Base-by-base conservation (phyloP, 1,140 invertebrate species). In the Gryon sp. region DNA sequence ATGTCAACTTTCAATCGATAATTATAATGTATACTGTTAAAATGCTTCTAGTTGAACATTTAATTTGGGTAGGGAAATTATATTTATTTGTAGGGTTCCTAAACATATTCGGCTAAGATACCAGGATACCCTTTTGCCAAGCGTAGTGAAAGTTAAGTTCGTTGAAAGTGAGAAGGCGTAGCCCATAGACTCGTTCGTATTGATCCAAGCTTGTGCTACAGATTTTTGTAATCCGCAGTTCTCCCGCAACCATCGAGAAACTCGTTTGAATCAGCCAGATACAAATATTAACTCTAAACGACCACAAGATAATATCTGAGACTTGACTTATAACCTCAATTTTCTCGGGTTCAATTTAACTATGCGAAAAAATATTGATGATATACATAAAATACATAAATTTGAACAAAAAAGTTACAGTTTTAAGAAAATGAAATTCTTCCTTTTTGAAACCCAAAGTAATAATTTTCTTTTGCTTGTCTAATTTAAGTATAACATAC, bases 151-250 rank as follows among this genome's bases (percentile, higher is more conserved):
- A 63, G 50, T 62, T 55, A 40, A 46, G 38, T 72, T 46, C 48
- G 57, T 38, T 53, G 68, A 72, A 63, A 72, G 57, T 63, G 68
- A 63, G 68, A 70, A 70, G 53, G n/a, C 45, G 15, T 36, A 46
- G 38, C 20, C 36, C 24, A 46, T 34, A 32, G 48, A 26, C 57
- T 55, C 26, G 40, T 22, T 45, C 20, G 19, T 72, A 72, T 72
- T 72, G 57, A 63, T 72, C 52, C 46, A 9, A 8, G 14, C 57
- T 41, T 6, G 46, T 32, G 46, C 38, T 62, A 53, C 66, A 72
- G 34, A 62, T 72, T 62, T 70, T 72, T 40, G 36, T 55, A 48
- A 69, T 36, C 43, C 34, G 45, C 24, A 50, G 50, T 32, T 57
- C 24, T 48, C 20, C 38, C 48, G 45, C 45, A 59, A 69, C 22